Percentiles rank a stretch among this genome's conserved stretches.
Conservation (phyloP, 2,888 invertebrate species). For the Mimas tiliae region DNA sequence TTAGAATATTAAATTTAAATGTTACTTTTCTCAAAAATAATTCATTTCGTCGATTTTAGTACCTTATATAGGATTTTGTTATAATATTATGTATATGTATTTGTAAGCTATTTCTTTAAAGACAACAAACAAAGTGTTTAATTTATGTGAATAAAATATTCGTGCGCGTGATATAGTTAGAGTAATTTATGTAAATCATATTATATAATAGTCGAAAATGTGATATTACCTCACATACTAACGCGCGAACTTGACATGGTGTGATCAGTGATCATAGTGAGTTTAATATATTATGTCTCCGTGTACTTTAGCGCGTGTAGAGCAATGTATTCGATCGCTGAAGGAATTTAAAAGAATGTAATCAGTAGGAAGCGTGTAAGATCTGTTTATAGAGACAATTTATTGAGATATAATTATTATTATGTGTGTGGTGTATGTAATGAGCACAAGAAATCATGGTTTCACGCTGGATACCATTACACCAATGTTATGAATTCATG, state of each 20-base stretch:
- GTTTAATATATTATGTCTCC: conserved; percentile 2
- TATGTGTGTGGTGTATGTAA: conserved; percentile 37
- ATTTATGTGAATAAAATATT: conserved; percentile 20
- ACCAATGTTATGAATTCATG: conserved; percentile 66
- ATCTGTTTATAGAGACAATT: conserved; percentile 44
- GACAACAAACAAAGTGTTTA: conserved; percentile 15
- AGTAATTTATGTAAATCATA: conserved; percentile 60
- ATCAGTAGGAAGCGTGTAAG: conserved; percentile 30
- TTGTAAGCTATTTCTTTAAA: conserved; percentile 10
- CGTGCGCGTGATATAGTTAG: conserved; percentile 55
- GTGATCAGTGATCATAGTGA: conserved; percentile 31
- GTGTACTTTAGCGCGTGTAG: conserved; percentile 14
- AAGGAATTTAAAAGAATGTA: conserved; percentile 21
- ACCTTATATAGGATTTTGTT: neutral
- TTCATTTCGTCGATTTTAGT: neutral
- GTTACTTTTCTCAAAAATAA: neutral
- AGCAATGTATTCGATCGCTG: conserved; percentile 26
- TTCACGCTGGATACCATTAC: conserved; percentile 57
- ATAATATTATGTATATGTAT: neutral
- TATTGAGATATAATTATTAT: conserved; percentile 35
- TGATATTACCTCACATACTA: conserved; percentile 67
- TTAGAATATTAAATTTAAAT: conserved; percentile 10
- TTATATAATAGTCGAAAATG: conserved; percentile 59
- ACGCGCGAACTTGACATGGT: conserved; percentile 40
- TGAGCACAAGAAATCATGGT: conserved; percentile 54